These are phyloP conservation scores for Eupristina koningsbergeri DNA, from an alignment of 1,140 invertebrate genomes.

Conservation along the genomic window DNA sequence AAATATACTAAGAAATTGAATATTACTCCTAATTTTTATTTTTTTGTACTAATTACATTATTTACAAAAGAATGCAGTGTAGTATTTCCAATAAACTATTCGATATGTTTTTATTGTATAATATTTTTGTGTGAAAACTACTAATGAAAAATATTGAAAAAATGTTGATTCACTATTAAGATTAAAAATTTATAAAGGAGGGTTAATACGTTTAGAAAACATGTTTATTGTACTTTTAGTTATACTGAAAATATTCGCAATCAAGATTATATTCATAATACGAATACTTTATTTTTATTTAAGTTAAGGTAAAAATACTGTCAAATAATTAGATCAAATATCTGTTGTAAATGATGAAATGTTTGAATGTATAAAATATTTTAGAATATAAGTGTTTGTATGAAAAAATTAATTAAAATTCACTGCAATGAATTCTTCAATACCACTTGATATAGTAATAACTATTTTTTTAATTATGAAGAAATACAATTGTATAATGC, in stretches of 20 bases:
- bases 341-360: neutral
- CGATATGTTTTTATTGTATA: neutral
- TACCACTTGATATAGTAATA: neutral
- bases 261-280: too few relatives aligned
- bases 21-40: too few relatives aligned
- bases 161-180: neutral
- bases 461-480: neutral
- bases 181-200: neutral
- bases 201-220: neutral
- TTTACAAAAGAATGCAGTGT: too few relatives aligned
- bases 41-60: too few relatives aligned
- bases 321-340: neutral
- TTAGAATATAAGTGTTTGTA: neutral
- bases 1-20: too few relatives aligned
- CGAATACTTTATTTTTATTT: neutral
- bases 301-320: neutral
- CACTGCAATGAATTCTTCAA: neutral
- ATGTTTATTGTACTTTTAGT: too few relatives aligned
- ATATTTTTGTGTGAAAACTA: neutral
- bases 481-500: neutral
- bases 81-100: too few relatives aligned
- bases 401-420: constrained; percentile 2
- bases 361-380: neutral
- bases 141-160: neutral
- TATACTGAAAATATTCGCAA: too few relatives aligned